Percentiles rank a stretch among this genome's conserved stretches.
These are phyloP conservation scores for Trypoxylon attenuatum DNA, from an alignment of 2,888 invertebrate species.

Conservation along the genomic window DNA sequence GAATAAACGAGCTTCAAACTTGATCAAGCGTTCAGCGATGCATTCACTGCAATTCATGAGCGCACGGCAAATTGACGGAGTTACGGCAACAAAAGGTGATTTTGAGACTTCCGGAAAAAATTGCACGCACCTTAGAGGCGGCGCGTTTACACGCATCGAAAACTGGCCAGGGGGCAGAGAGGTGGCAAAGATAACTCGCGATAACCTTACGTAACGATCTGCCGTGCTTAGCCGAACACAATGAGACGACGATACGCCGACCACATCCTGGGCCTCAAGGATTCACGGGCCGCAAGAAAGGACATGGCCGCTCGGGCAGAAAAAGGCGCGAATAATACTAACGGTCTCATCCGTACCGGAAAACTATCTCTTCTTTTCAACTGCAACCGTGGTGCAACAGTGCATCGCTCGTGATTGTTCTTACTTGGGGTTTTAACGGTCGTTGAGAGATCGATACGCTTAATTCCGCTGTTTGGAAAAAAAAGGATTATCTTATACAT, in stretches of 20 bases:
- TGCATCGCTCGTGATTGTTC: background rate
- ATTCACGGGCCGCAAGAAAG: constrained; percentile 21
- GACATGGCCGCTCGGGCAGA: constrained; percentile 17
- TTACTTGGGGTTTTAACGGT: no score
- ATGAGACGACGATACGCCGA: constrained; percentile 52
- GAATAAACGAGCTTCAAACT: no score
- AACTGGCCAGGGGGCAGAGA: constrained; percentile 16
- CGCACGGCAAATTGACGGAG: no score
- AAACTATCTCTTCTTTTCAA: constrained; percentile 1
- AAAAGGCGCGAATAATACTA: constrained; percentile 9
- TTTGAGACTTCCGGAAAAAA: background rate
- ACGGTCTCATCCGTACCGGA: background rate
- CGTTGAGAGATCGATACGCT: no score
- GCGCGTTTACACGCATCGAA: constrained; percentile 3
- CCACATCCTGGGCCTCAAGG: constrained; percentile 49
- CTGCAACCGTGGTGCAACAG: background rate
- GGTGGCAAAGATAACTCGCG: constrained; percentile 32
- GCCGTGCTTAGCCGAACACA: constrained; percentile 51
- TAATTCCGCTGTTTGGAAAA: no score
- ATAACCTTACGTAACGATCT: constrained; percentile 54
- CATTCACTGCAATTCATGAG: no score
- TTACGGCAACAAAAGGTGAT: background rate
- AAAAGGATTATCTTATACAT: no score
- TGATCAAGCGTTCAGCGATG: no score
- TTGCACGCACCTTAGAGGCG: background rate